Conservation (phyloP, 2,113 vertebrate genomes). For the Anser cygnoides region DNA sequence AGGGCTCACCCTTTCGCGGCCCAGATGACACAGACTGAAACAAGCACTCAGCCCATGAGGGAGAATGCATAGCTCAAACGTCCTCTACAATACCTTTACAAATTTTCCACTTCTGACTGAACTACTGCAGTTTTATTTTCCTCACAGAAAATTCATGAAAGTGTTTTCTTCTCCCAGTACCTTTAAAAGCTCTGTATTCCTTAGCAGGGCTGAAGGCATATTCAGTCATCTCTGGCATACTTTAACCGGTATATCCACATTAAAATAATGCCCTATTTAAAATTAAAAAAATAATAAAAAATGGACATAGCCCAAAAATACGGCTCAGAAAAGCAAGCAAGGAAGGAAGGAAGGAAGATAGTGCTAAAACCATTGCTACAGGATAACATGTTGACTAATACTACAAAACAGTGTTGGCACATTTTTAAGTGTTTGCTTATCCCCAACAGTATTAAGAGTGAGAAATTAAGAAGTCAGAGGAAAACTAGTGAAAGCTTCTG, state of each 20-base stretch:
- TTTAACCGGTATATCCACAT: not conserved
- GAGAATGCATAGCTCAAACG: accelerated
- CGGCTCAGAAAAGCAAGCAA: not conserved
- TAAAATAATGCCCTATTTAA: not conserved
- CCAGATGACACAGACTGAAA: not conserved
- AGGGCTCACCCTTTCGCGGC: not conserved
- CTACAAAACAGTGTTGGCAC: not conserved
- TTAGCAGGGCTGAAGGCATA: not conserved
- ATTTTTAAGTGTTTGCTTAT: not conserved
- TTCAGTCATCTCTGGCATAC: not conserved
- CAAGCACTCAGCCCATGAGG: not conserved
- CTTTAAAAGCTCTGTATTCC: not conserved
- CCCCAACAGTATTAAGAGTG: not conserved
- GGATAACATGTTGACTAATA: not conserved
- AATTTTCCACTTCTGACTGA: accelerated
- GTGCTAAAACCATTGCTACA: accelerated
- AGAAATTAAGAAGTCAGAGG: not conserved
- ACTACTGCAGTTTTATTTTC: not conserved
- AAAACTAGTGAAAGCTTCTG: not conserved
- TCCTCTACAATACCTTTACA: not conserved
- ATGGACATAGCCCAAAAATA: not conserved
- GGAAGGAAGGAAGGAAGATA: not conserved
- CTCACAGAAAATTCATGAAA: not conserved
- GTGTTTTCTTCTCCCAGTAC: not conserved
- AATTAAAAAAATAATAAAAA: not conserved